Base-by-base conservation (phyloP, 53 echinoderm and acorn worm genomes). In the Pentamera pediparva region DNA sequence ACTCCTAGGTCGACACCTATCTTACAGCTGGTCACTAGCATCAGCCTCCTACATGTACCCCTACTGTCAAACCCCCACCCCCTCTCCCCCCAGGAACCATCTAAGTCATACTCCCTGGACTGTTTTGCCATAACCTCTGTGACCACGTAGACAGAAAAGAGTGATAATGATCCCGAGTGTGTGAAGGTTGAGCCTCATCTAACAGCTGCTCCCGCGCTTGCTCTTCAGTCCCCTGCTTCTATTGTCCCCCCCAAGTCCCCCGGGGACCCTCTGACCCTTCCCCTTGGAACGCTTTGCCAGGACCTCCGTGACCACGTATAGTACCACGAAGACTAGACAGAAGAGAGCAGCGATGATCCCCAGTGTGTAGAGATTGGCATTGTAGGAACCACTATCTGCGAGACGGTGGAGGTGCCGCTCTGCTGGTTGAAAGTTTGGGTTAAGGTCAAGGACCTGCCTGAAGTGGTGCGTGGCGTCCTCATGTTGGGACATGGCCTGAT, bases 401-500 rank as follows among this genome's bases (percentile, higher is more conserved):
- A 81, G 76, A 30, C 91, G 88, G n/a, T 87, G 76, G 4, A 96
- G 75, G 62, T 62, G 62, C 1, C 82, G 79, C 34, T 90, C 90
- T 18, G 90, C 90, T 13, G 91, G 96, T 40, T 96, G 96, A 67
- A 96, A 88, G 30, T 88, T 91, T 35, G 96, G 91, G 52, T 96
- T 96, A 7, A 91, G 78, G 32, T 96, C 96, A 35, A 90, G 69
- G 21, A 91, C 89, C 41, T 91, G 88, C 37, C 91, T 54, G 62
- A 96, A 90, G 61, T 91, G 88, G 6, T 70, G 48, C n/a, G 82
- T 65, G 12, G 96, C 96, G 7, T 96, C 91, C 10, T 59, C 80
- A 40, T 83, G 70, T 59, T 87, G 75, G 6, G 88, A 88, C 62
- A 96, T 47, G 4, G 85, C 85, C 75, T 88, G 88, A 69, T 82